These are phyloP conservation scores for Andrena trimmerana DNA, from an alignment of 2,888 invertebrate species.

Conservation along the genomic window DNA sequence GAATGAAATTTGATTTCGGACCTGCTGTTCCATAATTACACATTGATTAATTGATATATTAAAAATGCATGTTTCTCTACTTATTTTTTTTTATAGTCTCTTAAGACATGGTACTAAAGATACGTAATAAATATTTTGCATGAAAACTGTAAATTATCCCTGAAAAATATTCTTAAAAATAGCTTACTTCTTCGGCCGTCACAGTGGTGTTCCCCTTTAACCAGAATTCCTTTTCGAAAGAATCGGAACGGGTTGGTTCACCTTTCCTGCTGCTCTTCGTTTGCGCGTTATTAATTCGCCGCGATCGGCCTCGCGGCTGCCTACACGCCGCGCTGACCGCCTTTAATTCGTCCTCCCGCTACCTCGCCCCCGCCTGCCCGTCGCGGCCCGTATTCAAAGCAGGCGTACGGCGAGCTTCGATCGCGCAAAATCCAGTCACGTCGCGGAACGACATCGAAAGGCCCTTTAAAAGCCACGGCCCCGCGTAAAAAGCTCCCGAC, in stretches of 20 bases:
- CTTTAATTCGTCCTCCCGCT: slow-evolving; percentile 19
- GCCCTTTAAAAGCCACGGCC: slow-evolving; percentile 33
- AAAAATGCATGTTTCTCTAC: too few species aligned
- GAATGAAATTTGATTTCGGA: too few species aligned
- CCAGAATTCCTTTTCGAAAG: neutral
- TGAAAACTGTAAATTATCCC: too few species aligned
- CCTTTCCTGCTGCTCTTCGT: slow-evolving; percentile 9
- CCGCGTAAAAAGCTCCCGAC: slow-evolving; percentile 18
- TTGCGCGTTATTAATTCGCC: slow-evolving; percentile 37
- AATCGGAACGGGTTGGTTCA: neutral
- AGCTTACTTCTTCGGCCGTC: too few species aligned
- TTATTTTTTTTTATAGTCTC: too few species aligned
- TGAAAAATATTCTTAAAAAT: too few species aligned
- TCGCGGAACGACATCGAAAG: slow-evolving; percentile 49
- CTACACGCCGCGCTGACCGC: slow-evolving; percentile 11
- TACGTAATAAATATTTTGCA: too few species aligned
- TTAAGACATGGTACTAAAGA: too few species aligned
- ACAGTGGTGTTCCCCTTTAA: too few species aligned
- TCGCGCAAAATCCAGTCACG: slow-evolving; percentile 43
- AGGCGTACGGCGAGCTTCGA: slow-evolving; percentile 41
- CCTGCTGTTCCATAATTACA: too few species aligned
- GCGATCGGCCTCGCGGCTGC: slow-evolving; percentile 37
- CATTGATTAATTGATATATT: too few species aligned
- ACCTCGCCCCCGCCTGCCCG: neutral
- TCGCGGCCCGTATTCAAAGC: slow-evolving; percentile 41